Percentiles rank a stretch among this genome's conserved stretches.
Evolutionary conservation across 2,888 invertebrate species (phyloP).

Genomic region (Mesochorus sp.): DNA sequence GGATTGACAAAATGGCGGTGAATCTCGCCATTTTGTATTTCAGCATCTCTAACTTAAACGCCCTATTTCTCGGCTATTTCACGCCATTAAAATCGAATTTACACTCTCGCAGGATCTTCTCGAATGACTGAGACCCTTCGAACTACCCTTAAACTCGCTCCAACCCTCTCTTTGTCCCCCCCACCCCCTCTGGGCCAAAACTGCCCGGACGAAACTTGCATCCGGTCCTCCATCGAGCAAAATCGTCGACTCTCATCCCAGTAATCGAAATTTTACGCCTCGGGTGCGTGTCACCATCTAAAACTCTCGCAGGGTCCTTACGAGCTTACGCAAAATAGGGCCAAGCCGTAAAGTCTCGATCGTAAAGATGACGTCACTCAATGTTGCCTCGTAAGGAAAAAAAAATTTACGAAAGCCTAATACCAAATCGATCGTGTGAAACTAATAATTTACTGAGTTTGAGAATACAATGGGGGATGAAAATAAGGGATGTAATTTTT

Average conservation of each 20-base stretch:
- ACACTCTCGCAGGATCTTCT: too few species aligned
- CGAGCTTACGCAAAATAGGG: constrained; percentile 46
- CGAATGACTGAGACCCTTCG: constrained; percentile 2
- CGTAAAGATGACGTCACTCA: constrained; percentile 36
- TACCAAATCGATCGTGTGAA: constrained; percentile 51
- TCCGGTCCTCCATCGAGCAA: constrained; percentile 25
- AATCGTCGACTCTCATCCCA: neutral
- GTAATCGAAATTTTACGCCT: constrained; percentile 37
- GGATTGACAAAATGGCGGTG: too few species aligned
- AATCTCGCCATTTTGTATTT: too few species aligned
- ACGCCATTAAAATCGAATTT: too few species aligned
- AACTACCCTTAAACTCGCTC: too few species aligned
- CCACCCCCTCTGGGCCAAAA: constrained; percentile 4
- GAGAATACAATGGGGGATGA: too few species aligned
- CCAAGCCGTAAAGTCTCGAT: constrained; percentile 45
- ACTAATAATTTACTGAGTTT: too few species aligned
- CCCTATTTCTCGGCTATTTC: too few species aligned
- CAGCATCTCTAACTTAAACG: too few species aligned
- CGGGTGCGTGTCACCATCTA: neutral
- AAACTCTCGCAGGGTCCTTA: constrained; percentile 8
- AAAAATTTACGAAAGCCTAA: constrained; percentile 28
- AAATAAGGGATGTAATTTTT: too few species aligned
- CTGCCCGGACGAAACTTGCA: constrained; percentile 45
- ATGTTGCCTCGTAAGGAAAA: neutral
- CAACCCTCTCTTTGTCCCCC: neutral